A percentile compares a stretch with the other conserved stretches of the same genome.
phyloP scores from a whole-genome alignment of 2,888 invertebrate genomes.

The Limenitis camilla region DNA sequence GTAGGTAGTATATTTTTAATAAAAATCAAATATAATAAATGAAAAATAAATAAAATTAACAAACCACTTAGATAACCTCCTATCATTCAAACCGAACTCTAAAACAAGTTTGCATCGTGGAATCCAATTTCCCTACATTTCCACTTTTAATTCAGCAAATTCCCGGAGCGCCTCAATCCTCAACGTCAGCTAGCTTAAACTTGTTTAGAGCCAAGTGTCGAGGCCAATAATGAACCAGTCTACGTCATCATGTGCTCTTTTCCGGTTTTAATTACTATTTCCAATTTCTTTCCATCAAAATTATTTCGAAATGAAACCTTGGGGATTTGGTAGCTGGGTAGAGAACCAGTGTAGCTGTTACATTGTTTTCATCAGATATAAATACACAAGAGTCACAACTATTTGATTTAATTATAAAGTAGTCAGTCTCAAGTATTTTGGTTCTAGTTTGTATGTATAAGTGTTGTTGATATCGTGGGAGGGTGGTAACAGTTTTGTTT shows the following conservation, averaged over 20 bases:
- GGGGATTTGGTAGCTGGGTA: too few relatives aligned
- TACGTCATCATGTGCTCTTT: conserved; percentile 11
- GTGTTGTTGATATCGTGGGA: too few relatives aligned
- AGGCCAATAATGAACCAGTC: conserved; percentile 23
- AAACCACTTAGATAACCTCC: conserved; percentile 1
- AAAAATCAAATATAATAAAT: background rate
- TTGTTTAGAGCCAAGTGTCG: conserved; percentile 27
- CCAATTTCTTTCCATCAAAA: background rate
- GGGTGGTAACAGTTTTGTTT: too few relatives aligned
- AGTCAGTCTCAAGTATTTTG: too few relatives aligned
- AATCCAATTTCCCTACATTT: conserved; percentile 29
- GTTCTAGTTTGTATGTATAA: too few relatives aligned
- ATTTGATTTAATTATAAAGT: too few relatives aligned
- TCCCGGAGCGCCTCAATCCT: conserved; percentile 20
- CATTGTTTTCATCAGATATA: too few relatives aligned
- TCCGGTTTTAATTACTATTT: background rate
- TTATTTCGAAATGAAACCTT: too few relatives aligned
- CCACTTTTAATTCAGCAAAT: conserved; percentile 29
- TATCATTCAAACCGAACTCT: conserved; percentile 14
- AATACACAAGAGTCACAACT: too few relatives aligned
- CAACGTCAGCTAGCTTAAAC: conserved; percentile 25
- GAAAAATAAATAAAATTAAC: conserved; percentile 1
- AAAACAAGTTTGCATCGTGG: conserved; percentile 23
- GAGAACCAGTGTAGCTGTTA: too few relatives aligned
- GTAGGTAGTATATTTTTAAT: too few relatives aligned